Percentiles rank a stretch among this genome's conserved stretches.
Evolutionary conservation across 2,888 invertebrate species (phyloP).

Genomic region (Hymenopus coronatus): DNA sequence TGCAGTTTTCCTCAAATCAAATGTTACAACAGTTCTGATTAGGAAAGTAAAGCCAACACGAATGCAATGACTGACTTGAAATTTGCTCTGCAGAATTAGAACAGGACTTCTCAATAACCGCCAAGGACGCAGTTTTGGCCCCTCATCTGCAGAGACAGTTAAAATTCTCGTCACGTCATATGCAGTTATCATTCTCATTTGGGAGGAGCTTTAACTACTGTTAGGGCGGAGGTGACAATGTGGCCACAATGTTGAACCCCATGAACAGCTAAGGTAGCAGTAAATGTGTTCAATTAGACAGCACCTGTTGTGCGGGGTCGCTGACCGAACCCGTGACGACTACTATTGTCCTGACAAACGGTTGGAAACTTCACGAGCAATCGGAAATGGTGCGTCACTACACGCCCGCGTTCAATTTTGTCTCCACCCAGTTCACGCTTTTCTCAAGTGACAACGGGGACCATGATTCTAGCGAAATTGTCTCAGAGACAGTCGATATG

Average conservation of each 20-base stretch:
- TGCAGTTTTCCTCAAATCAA: no score
- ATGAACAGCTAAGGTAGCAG: not conserved
- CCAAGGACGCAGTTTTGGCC: not conserved
- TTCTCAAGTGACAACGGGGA: not conserved
- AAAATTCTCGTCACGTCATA: not conserved
- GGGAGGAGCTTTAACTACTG: not conserved
- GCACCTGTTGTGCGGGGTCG: not conserved
- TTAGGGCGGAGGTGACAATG: not conserved
- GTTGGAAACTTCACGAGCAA: not conserved
- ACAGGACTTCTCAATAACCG: not conserved
- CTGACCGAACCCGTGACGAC: not conserved
- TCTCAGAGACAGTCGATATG: not conserved
- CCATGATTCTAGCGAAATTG: not conserved
- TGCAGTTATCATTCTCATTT: not conserved
- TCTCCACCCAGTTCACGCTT: not conserved
- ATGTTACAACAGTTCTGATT: no score
- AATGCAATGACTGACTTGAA: not conserved
- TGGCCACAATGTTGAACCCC: no score
- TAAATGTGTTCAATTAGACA: not conserved
- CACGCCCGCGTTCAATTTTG: not conserved
- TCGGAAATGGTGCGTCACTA: not conserved
- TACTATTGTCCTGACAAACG: not conserved
- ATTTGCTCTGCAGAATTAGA: not conserved
- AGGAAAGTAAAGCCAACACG: not conserved
- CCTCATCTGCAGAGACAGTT: not conserved